Conservation (phyloP, 2,113 vertebrate genomes). For the Climacteris rufus region DNA sequence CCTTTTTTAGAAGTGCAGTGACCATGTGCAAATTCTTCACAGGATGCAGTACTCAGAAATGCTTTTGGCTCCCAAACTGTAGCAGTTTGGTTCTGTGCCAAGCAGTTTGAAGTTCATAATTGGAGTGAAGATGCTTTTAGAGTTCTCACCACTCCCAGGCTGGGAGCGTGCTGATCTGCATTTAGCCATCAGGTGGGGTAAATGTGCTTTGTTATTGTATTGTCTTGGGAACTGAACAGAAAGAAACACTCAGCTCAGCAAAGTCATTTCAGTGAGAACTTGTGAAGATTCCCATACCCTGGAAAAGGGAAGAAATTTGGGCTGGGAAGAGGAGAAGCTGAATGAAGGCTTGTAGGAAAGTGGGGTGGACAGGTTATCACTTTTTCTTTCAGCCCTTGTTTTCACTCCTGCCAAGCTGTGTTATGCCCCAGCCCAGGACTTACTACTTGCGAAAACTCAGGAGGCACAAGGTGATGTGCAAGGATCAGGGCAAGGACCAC, state of each 20-base stretch:
- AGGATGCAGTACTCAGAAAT: neutral
- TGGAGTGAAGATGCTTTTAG: neutral
- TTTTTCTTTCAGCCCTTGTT: neutral
- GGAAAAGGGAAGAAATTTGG: neutral
- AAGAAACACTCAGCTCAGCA: neutral
- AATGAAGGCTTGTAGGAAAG: neutral
- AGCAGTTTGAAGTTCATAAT: neutral
- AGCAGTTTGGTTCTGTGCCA: conserved; percentile 1
- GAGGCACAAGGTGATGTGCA: neutral
- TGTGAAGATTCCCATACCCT: neutral
- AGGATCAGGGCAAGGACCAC: neutral
- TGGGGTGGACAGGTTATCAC: fast-evolving
- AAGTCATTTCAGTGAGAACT: neutral
- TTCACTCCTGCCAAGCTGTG: fast-evolving
- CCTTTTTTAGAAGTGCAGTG: neutral
- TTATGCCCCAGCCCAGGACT: neutral
- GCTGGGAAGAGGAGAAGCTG: neutral
- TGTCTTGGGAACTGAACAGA: neutral
- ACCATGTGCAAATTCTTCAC: neutral
- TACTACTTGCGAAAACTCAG: neutral
- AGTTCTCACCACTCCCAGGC: neutral
- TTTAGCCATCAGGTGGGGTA: neutral
- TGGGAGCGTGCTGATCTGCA: neutral
- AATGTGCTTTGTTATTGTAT: neutral
- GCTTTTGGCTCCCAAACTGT: neutral